These are phyloP conservation scores for Aix galericulata DNA, from an alignment of 2,113 vertebrate species.

Conservation along the genomic window DNA sequence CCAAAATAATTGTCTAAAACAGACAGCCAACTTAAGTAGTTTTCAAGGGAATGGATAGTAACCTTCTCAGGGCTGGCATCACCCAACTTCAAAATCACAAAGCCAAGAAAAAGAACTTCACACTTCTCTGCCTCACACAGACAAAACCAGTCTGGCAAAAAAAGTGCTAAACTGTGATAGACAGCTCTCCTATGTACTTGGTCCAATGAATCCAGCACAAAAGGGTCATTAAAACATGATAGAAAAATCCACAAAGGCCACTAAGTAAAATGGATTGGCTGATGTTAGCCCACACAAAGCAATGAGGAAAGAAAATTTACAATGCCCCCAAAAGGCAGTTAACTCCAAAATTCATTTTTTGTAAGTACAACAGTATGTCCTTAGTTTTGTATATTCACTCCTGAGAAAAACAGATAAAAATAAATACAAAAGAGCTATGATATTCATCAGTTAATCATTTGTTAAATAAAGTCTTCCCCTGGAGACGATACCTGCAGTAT, in stretches of 20 bases:
- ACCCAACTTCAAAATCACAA: not conserved
- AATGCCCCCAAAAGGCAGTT: not conserved
- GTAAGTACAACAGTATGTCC: not conserved
- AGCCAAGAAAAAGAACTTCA: not conserved
- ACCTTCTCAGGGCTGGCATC: not conserved
- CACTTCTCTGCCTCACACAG: not conserved
- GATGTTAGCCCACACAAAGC: not conserved
- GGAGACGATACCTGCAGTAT: not conserved
- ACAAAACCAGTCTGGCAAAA: not conserved
- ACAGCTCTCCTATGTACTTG: not conserved
- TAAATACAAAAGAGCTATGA: not conserved
- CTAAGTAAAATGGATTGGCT: not conserved
- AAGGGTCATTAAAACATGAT: fast-evolving
- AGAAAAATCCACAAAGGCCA: not conserved
- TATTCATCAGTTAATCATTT: not conserved
- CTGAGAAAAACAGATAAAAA: not conserved
- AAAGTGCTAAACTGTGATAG: not conserved
- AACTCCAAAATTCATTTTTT: not conserved
- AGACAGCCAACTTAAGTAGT: not conserved
- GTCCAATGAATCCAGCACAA: not conserved
- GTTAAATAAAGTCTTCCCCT: not conserved
- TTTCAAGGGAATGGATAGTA: not conserved
- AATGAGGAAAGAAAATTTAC: not conserved
- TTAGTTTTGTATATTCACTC: not conserved
- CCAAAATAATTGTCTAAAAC: not conserved